phyloP scores from a whole-genome alignment of 1,140 invertebrate species.

The Radopholus similis region DNA sequence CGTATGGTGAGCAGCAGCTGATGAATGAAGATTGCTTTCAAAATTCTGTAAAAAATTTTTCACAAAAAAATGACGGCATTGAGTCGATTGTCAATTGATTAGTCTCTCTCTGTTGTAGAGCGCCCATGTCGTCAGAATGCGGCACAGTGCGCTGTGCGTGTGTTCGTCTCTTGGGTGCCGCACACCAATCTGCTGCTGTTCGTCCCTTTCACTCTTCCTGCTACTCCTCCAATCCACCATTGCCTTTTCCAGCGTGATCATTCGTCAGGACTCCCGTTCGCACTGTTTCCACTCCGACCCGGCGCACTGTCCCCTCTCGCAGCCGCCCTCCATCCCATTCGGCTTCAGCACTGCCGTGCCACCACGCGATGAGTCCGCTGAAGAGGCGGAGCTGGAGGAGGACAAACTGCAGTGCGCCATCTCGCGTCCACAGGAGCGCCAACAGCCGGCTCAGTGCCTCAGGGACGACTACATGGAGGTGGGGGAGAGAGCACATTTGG shows the following conservation, averaged over 20 bases:
- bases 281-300: conserved; percentile 22
- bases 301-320: conserved; percentile 25
- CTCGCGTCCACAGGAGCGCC: conserved; percentile 20
- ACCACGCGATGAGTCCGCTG: not conserved
- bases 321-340: conserved; percentile 23
- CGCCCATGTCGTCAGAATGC: conserved; percentile 52
- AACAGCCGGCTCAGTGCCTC: conserved; percentile 30
- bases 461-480: conserved; percentile 34
- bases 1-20: conserved; percentile 15
- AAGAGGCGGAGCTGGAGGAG: not conserved
- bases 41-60: conserved; percentile 16
- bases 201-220: not conserved
- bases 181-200: conserved; percentile 55
- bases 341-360: conserved; percentile 16
- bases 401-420: not conserved
- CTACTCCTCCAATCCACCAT: not conserved
- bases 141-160: conserved; percentile 56
- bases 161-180: conserved; percentile 54
- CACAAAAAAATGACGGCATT: not conserved
- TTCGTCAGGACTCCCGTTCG: conserved; percentile 24
- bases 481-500: not conserved
- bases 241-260: not conserved
- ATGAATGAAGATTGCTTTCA: conserved; percentile 29
- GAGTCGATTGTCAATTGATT: not conserved
- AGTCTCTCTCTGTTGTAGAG: conserved; percentile 21